Percentiles rank a stretch among this genome's conserved stretches.
Conservation (phyloP, 2,888 invertebrate species). For the Petrophora chlorosata region DNA sequence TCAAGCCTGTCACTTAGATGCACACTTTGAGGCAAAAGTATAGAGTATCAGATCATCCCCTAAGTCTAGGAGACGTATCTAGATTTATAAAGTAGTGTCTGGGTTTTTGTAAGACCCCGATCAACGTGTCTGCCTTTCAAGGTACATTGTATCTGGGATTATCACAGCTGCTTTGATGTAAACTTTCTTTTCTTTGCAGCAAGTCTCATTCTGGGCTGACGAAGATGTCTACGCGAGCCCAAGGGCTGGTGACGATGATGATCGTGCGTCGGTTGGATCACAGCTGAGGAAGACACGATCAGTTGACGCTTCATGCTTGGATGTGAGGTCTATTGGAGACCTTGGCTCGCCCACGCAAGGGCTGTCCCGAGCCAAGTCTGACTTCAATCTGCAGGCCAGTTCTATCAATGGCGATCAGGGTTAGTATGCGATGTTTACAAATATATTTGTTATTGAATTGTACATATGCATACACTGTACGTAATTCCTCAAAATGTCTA, state of each 20-base stretch:
- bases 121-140: too few relatives aligned
- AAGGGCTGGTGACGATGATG: constrained; percentile 86
- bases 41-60: too few relatives aligned
- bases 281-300: constrained; percentile 94
- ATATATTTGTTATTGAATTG: too few relatives aligned
- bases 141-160: too few relatives aligned
- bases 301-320: constrained; percentile 94
- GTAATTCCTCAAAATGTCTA: too few relatives aligned
- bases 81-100: too few relatives aligned
- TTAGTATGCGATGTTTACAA: too few relatives aligned
- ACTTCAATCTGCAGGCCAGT: constrained; percentile 92
- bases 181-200: constrained; percentile 70
- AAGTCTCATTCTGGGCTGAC: constrained; percentile 92
- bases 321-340: constrained; percentile 89
- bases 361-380: constrained; percentile 92
- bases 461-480: too few relatives aligned
- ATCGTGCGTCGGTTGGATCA: constrained; percentile 89
- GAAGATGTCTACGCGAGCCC: constrained; percentile 89
- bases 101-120: not conserved
- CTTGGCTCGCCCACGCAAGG: constrained; percentile 86
- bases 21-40: too few relatives aligned
- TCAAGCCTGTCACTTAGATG: too few relatives aligned
- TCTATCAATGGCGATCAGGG: constrained; percentile 88
- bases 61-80: too few relatives aligned
- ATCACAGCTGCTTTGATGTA: too few relatives aligned